These are phyloP conservation scores for Sturnira hondurensis DNA, from an alignment of 2,113 vertebrate species.

Conservation along the genomic window DNA sequence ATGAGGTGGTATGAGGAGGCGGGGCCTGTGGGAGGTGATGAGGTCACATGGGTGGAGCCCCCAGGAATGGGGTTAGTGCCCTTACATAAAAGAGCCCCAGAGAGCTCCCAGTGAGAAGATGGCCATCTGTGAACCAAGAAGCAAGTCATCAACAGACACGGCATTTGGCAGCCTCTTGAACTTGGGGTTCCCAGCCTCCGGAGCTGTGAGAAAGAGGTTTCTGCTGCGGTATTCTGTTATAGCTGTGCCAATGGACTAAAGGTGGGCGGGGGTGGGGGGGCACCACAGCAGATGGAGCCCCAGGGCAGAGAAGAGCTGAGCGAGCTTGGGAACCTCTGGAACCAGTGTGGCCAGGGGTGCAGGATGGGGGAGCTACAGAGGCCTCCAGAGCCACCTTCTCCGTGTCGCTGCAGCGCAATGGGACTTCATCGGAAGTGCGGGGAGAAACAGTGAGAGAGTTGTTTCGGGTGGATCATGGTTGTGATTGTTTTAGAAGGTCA, in stretches of 20 bases:
- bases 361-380: not conserved
- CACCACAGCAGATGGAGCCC: not conserved
- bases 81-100: not conserved
- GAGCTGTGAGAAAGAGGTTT: not conserved
- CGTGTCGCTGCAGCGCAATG: not conserved
- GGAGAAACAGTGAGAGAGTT: not conserved
- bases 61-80: not conserved
- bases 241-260: not conserved
- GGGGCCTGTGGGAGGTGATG: not conserved
- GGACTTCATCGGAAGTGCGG: not conserved
- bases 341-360: not conserved
- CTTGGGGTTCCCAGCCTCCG: not conserved
- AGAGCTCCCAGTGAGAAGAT: not conserved
- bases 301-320: not conserved
- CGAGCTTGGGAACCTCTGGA: not conserved
- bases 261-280: too few relatives aligned
- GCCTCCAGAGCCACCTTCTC: accelerated
- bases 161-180: not conserved
- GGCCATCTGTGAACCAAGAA: not conserved
- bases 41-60: not conserved
- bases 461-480: not conserved
- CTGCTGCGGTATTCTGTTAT: not conserved
- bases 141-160: not conserved
- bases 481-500: not conserved
- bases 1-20: not conserved